Base-by-base conservation (phyloP, 2,888 invertebrate genomes). In the Tiliacea aurago region DNA sequence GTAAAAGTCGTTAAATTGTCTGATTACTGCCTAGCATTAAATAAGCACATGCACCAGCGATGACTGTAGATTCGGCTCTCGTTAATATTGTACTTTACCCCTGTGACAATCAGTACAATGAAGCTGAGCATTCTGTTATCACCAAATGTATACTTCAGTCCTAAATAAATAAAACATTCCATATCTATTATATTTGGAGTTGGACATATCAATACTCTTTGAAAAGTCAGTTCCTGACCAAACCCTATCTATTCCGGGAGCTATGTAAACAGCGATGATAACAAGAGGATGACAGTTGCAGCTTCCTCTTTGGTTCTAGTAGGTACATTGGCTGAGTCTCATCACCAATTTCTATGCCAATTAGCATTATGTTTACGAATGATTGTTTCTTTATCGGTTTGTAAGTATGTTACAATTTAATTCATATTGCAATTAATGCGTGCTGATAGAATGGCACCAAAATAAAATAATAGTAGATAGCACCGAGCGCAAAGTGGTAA, bases 71-170 rank as follows among this genome's bases (percentile, higher is more conserved):
- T 78, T 77, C 11, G 56, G 73, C 15, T 13, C 10, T 18, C 33
- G 15, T 47, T 45, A 18, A 41, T 45, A 33, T 51, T 78, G 79
- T 62, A 78, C 79, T 77, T 77, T 78, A 79, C 15, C 56, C 77
- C 61, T 5, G 73, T 79, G 56, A 66, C 66, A 51, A 61, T 78
- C 65, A 56, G 20, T 33, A 18, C 7, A 33, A 28, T 64, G 18
- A 23, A 41, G 11, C n/a, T 71, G 53, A 55, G 28, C 15, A 28
- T 53, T 64, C 11, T 53, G 51, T 64, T 64, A 59, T 77, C 59
- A 45, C 18, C 3, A 20, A 43, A 47, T 23, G 18, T 10, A 45
- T 33, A n/a, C 4, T 45, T 51, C 13, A 41, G 37, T 37, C 20
- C 1, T 11, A 53, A 59, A 18, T 28, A 45, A 45, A 20, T 37